Base-by-base conservation (phyloP, 1,140 invertebrate species). In the Drosophila pruinosa region DNA sequence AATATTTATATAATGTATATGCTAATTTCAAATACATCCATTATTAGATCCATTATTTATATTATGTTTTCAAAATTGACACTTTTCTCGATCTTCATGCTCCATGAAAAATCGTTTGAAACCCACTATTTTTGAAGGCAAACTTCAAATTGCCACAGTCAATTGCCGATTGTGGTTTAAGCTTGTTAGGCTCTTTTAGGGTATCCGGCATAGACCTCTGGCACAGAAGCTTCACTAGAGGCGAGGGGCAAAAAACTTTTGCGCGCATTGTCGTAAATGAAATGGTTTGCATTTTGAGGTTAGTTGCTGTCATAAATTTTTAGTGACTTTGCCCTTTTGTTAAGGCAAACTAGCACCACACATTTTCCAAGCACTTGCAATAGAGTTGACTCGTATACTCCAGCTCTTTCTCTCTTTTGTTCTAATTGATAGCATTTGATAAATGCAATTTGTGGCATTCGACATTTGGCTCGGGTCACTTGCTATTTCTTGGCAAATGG, bases 241-340 rank as follows among this genome's bases (percentile, higher is more conserved):
- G 53, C 15, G 6, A 45, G 45, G 31, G 8, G 56, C 4, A 28
- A 39, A 45, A 75, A 88, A 81, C 48, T 86, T 81, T 75, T 57
- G 54, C 38, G 62, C 81, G 53, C 79, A 64, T 57, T 75, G 67
- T 65, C 62, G 74, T 81, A 86, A 81, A 78, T 58, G 77, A 43
- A 69, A 69, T 57, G 81, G 56, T 47, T 67, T 70, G 64, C 73
- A 68, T 71, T 85, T 81, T 86, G 82, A 77, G 81, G 82, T 86
- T 86, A 88, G 78, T 88, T 86, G 77, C 82, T 86, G 82, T 81
- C 82, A 86, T 86, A 86, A 88, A 88, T 86, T 86, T 86, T 88
- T 78, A 86, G 65, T 81, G 74, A 65, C 53, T 58, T 24, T 47
- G 38, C 43, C 56, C 81, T 64, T 77, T 85, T 79, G 72, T 75